These are phyloP conservation scores for Numenius arquata DNA, from an alignment of 2,113 vertebrate genomes.

Conservation along the genomic window DNA sequence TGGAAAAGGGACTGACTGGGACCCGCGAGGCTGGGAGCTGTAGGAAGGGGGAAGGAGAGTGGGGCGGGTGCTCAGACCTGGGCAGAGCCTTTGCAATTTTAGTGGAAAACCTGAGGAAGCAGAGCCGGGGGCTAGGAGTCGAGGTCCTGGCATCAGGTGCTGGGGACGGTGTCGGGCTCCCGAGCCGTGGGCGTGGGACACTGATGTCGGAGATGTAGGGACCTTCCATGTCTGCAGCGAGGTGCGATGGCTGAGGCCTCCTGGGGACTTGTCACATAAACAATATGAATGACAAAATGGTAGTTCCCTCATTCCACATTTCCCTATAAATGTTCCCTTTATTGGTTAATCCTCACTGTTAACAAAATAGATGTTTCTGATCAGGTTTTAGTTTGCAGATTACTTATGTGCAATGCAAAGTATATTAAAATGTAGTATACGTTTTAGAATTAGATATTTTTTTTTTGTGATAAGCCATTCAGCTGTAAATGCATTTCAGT, in stretches of 20 bases:
- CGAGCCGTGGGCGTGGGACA: fast-evolving
- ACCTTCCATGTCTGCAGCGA: fast-evolving
- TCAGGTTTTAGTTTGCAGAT: constrained; percentile 6
- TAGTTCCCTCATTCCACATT: neutral
- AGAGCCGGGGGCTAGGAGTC: fast-evolving
- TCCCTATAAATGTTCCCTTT: neutral
- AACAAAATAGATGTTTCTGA: constrained; percentile 5
- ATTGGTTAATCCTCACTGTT: constrained; percentile 14
- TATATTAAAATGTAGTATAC: neutral
- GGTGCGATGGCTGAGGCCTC: fast-evolving
- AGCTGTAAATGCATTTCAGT: constrained; percentile 15
- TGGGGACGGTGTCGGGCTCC: neutral
- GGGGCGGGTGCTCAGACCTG: neutral
- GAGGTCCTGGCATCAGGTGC: fast-evolving
- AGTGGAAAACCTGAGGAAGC: neutral
- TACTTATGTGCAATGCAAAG: neutral
- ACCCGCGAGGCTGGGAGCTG: fast-evolving
- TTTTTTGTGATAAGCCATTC: constrained; percentile 3
- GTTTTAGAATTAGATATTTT: constrained; percentile 42
- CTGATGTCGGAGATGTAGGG: fast-evolving
- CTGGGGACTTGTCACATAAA: neutral
- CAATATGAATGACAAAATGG: neutral
- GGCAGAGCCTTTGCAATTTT: neutral
- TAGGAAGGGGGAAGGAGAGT: fast-evolving
- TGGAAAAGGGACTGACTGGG: fast-evolving